Percentiles rank a stretch among this genome's conserved stretches.
phyloP scores from a whole-genome alignment of 2,113 vertebrate species.

The Mustelus asterias region DNA sequence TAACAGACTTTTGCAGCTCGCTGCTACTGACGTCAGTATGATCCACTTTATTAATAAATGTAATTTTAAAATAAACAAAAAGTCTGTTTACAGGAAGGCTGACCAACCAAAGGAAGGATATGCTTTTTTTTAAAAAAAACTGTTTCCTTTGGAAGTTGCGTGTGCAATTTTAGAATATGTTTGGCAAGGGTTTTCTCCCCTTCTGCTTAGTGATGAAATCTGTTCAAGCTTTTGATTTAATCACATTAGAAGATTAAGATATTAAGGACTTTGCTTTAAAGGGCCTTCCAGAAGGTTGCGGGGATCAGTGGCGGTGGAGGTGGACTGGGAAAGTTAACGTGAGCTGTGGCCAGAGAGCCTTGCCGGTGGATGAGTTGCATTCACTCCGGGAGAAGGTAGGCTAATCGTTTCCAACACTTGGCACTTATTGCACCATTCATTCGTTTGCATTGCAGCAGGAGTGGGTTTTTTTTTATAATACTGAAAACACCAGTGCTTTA shows the following conservation, averaged over 20 bases:
- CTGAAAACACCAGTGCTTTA: not conserved
- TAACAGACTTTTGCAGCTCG: conserved; percentile 26
- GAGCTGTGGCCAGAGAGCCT: not conserved
- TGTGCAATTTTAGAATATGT: conserved; percentile 6
- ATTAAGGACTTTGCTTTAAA: conserved; percentile 79
- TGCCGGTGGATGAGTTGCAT: not conserved
- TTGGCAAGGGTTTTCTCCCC: conserved; percentile 20
- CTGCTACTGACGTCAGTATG: conserved; percentile 23
- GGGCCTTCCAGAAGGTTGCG: conserved; percentile 56
- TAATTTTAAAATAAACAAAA: conserved; percentile 29
- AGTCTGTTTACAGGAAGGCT: conserved; percentile 21
- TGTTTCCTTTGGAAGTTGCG: conserved; percentile 7
- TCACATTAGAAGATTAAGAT: conserved; percentile 71
- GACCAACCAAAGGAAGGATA: conserved; percentile 23
- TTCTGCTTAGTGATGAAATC: conserved; percentile 23
- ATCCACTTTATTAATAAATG: conserved; percentile 33
- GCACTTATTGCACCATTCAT: not conserved
- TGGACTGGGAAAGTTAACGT: not conserved
- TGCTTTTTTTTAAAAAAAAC: not conserved
- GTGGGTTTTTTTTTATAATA: not conserved
- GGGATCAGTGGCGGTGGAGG: conserved; percentile 46
- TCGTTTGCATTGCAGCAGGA: not conserved
- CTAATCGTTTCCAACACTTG: not conserved
- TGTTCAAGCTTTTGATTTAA: conserved; percentile 52
- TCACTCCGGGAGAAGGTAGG: not conserved